Evolutionary conservation across 2,888 invertebrate genomes (phyloP).

Genomic region (Aplocera efformata): DNA sequence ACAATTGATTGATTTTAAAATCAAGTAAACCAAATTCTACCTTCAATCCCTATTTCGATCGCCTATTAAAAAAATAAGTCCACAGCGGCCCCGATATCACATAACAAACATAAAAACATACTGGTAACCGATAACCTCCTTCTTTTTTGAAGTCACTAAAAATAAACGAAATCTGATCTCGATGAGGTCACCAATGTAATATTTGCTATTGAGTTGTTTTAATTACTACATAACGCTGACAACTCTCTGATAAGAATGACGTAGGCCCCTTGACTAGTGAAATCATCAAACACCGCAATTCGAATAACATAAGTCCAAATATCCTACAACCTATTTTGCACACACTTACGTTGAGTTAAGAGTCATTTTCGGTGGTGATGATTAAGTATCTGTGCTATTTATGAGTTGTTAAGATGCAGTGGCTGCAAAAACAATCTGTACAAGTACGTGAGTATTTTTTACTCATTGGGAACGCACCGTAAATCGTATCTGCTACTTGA

Average conservation of each 20-base stretch:
- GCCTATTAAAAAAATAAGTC: too few species aligned
- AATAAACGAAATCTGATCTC: too few species aligned
- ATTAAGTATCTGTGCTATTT: neutral
- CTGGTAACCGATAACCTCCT: too few species aligned
- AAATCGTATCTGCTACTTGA: neutral
- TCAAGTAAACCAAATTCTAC: too few species aligned
- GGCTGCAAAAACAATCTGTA: conserved; percentile 45
- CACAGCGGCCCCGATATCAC: too few species aligned
- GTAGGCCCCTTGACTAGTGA: conserved; percentile 6
- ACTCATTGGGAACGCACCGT: conserved; percentile 5
- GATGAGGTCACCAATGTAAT: too few species aligned
- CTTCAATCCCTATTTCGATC: too few species aligned
- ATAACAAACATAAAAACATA: too few species aligned
- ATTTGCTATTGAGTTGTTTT: too few species aligned
- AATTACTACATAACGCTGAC: conserved; percentile 7
- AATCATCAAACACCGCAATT: neutral
- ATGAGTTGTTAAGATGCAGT: conserved; percentile 30
- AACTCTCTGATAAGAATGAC: conserved; percentile 25
- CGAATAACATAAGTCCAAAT: neutral
- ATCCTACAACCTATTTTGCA: neutral
- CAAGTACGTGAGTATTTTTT: conserved; percentile 24
- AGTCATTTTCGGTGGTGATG: neutral
- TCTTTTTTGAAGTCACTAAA: too few species aligned
- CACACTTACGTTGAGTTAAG: neutral
- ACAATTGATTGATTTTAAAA: too few species aligned